These are phyloP conservation scores for Myzus persicae DNA, from an alignment of 1,140 invertebrate genomes.

Conservation along the genomic window DNA sequence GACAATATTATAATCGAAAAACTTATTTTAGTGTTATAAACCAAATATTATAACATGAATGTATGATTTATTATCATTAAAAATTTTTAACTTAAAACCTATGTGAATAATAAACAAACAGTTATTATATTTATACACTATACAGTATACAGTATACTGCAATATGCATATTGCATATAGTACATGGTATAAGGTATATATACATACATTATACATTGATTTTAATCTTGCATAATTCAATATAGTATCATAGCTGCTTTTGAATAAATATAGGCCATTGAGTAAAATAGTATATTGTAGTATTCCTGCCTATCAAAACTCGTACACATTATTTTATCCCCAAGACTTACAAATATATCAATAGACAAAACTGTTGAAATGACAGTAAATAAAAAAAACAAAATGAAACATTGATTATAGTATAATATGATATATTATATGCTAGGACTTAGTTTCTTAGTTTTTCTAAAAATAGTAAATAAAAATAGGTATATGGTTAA, in stretches of 20 bases:
- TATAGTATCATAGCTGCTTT: not conserved
- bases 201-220: not conserved
- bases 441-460: not conserved
- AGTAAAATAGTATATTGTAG: not conserved
- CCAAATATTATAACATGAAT: no score
- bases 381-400: not conserved
- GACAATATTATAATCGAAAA: no score
- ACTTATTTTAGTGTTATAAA: no score
- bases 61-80: no score
- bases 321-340: not conserved
- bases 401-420: not conserved
- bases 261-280: not conserved
- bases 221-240: not conserved
- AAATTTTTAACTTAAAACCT: no score
- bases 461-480: conserved; percentile 15
- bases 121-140: no score
- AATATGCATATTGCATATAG: no score
- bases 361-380: not conserved
- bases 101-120: no score
- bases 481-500: not conserved
- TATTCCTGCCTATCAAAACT: not conserved
- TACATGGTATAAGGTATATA: no score
- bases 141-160: no score
- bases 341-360: not conserved
- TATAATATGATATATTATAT: not conserved